Base-by-base conservation (phyloP, 2,797 vertebrate species). In the Valencia hispanica region DNA sequence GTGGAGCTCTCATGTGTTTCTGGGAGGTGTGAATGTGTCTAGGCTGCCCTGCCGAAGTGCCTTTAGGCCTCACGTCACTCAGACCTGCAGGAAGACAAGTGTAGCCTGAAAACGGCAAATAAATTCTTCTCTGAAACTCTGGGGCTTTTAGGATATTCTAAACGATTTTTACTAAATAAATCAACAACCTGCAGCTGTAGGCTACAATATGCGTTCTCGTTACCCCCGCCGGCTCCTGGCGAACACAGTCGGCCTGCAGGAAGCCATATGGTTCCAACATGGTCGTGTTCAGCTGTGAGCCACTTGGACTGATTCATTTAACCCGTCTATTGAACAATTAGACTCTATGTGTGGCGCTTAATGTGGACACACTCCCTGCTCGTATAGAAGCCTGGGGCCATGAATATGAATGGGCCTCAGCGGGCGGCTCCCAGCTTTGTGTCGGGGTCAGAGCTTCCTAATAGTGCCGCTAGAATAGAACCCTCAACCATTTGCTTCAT, bases 271-370 rank as follows among this genome's bases (percentile, higher is more conserved):
- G 96, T 97, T 97, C 95, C 94, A 95, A 95, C 96, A 96, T 96
- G 97, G 95, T 96, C 95, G 95, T 96, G 96, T 51, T 97, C 97
- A 96, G 96, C 96, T 97, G 96, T 94, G 93, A 96, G 96, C 97
- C 97, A 96, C 96, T 96, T 96, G 98, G 97, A 99, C 98, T 95
- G 97, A 99, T 98, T 94, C 96, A 96, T 94, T 96, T 94, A 95
- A 94, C 95, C 95, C 94, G 93, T 92, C 95, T 93, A 94, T 95
- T 94, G 83, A 95, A 94, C 94, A 93, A 92, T 93, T 93, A 92
- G 92, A 94, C 94, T 92, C 90, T 88, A 94, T 93, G 92, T 96
- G 81, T 86, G 68, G 94, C 96, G 95, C 95, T 95, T 94, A 94
- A 96, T 95, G 94, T 93, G 89, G 94, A 88, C 92, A 92, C 85